Evolutionary conservation across 2,888 invertebrate genomes (phyloP).

Genomic region (Calliscelio sp.): DNA sequence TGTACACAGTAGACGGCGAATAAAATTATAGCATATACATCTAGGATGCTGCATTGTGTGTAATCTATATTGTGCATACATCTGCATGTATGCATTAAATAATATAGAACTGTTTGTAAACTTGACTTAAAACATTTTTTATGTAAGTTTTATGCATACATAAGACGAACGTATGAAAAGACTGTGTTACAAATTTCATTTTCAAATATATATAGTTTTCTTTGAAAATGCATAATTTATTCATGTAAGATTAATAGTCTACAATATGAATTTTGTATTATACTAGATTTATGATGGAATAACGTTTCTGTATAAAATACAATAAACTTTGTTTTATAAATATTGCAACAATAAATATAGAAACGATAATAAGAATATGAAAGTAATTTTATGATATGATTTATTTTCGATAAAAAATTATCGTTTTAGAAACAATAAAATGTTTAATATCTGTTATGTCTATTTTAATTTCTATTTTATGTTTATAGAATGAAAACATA

Average conservation of each 20-base stretch:
- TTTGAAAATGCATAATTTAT: no score
- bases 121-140: background rate
- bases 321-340: conserved; percentile 7
- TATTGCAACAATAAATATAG: background rate
- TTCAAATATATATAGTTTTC: no score
- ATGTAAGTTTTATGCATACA: no score
- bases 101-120: background rate
- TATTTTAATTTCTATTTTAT: no score
- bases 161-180: background rate
- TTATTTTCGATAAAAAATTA: conserved; percentile 4
- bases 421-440: background rate
- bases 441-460: background rate
- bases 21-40: background rate
- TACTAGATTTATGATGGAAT: no score
- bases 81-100: background rate
- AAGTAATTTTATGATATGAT: conserved; percentile 14
- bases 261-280: no score
- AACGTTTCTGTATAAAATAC: no score
- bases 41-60: background rate
- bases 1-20: background rate
- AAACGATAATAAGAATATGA: background rate
- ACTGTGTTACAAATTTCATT: no score
- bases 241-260: no score
- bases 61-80: background rate
- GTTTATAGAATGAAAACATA: no score